A percentile compares a stretch with the other conserved stretches of the same genome.
Evolutionary conservation across 1,140 invertebrate genomes (phyloP).

Genomic region (Drosophila yakuba): DNA sequence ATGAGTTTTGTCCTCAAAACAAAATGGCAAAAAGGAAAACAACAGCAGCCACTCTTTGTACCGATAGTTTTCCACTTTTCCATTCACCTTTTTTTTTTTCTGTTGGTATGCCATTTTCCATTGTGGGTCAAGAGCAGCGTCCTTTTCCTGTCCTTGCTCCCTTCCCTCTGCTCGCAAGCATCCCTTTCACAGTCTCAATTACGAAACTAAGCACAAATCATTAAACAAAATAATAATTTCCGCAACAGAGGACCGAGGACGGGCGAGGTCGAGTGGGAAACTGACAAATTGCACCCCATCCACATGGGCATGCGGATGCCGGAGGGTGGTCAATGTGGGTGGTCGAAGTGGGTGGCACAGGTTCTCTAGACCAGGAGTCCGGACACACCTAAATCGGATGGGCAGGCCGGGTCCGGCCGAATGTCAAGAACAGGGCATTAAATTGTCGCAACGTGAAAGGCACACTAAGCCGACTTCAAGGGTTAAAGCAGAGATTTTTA

Average conservation of each 20-base stretch:
- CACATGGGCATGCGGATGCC: background rate
- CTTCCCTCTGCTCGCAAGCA: background rate
- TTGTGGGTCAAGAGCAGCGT: constrained; percentile 71
- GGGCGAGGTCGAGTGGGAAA: constrained; percentile 5
- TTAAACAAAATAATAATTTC: constrained; percentile 84
- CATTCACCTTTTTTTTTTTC: constrained; percentile 6
- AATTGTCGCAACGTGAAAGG: constrained; percentile 66
- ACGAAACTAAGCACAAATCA: constrained; percentile 80
- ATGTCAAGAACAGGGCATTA: constrained; percentile 77
- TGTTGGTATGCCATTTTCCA: constrained; percentile 5
- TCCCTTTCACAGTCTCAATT: constrained; percentile 60
- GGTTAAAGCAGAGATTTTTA: background rate
- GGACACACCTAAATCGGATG: constrained; percentile 52
- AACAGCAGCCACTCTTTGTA: constrained; percentile 35
- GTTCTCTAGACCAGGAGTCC: constrained; percentile 3
- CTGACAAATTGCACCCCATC: constrained; percentile 39
- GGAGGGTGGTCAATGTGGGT: background rate
- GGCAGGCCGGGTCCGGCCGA: constrained; percentile 34
- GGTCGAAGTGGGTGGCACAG: background rate
- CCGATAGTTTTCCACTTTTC: constrained; percentile 68
- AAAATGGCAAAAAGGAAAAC: constrained; percentile 7
- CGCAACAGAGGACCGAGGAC: constrained; percentile 54
- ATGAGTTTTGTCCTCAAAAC: constrained; percentile 42
- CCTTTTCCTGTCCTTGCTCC: background rate
- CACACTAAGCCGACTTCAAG: constrained; percentile 21